Conservation (phyloP, 2,113 vertebrate genomes). For the Tauraco erythrolophus region DNA sequence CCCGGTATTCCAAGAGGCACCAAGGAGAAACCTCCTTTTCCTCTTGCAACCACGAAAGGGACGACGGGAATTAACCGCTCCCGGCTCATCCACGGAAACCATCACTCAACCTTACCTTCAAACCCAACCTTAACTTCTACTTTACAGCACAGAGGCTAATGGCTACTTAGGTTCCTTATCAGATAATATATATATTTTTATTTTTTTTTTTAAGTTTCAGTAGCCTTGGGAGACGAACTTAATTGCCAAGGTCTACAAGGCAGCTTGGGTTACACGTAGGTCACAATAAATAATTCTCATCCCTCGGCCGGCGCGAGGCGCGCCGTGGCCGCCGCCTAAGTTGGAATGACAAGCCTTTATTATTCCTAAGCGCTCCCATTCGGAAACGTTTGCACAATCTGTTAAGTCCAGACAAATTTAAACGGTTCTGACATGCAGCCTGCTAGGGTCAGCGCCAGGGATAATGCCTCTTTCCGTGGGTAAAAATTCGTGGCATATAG, state of each 20-base stretch:
- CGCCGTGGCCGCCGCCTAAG: conserved; percentile 14
- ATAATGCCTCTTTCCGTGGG: conserved; percentile 79
- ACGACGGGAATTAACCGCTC: neutral
- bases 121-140: neutral
- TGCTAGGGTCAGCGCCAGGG: conserved; percentile 75
- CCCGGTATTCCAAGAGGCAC: neutral
- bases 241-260: conserved; percentile 37
- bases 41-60: neutral
- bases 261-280: conserved; percentile 54
- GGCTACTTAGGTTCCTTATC: neutral
- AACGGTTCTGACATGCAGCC: conserved; percentile 77
- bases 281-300: conserved; percentile 61
- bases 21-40: neutral
- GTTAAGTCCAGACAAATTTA: conserved; percentile 74
- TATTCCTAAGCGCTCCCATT: conserved; percentile 71
- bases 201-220: neutral
- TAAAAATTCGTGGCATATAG: conserved; percentile 76
- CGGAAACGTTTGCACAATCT: conserved; percentile 73
- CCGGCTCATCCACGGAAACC: neutral
- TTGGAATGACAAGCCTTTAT: conserved; percentile 65
- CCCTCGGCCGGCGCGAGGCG: conserved; percentile 15
- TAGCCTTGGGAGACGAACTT: conserved; percentile 20
- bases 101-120: neutral
- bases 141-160: neutral
- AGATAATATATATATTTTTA: neutral